Base-by-base conservation (phyloP, 2,888 invertebrate species). In the Chalcosyrphus nemorum region DNA sequence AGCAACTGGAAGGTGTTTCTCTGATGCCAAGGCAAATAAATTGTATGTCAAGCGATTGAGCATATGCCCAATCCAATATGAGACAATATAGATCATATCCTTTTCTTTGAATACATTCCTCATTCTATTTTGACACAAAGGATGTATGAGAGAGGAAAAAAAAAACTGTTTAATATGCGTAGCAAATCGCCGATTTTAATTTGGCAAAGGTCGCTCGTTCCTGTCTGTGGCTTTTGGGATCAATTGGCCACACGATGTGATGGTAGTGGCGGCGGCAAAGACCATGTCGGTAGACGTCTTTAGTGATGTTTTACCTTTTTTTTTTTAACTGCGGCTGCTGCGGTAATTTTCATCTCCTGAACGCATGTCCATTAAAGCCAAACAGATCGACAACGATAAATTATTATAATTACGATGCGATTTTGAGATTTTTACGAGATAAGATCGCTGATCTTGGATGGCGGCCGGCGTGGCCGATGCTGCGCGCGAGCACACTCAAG, bases 331-430 rank as follows among this genome's bases (percentile, higher is more conserved):
- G 43, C 9, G 15, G 35, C 32, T 29, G 35, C 9, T 38, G 70
- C 57, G 68, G 70, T 57, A 57, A 71, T 71, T 71, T 71, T 57
- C 70, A 71, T 71, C 70, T 70, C 45, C n/a, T 24, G 57, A 56
- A 57, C 35, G 57, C 57, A 47, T 57, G 57, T 45, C 57, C 56
- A 71, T 71, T 71, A 77, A 77, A 77, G 52, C 54, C 70, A 77
- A 77, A 77, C 76, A 77, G 68, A 77, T 77, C 68, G 59, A 32
- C 70, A 59, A 54, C 70, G 70, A 77, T 77, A 77, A 77, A 77
- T 77, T 77, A 77, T 68, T 52, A 77, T 70, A 77, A 77, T 77
- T 77, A 77, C 68, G 45, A 68, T 52, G 59, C 66, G 41, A 68
- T 68, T 68, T 76, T 52, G 50, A 24, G 66, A 68, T 63, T 66